A percentile compares a stretch with the other conserved stretches of the same genome.
Conservation (phyloP, 1,140 invertebrate species). For the Tetragnatha versicolor region DNA sequence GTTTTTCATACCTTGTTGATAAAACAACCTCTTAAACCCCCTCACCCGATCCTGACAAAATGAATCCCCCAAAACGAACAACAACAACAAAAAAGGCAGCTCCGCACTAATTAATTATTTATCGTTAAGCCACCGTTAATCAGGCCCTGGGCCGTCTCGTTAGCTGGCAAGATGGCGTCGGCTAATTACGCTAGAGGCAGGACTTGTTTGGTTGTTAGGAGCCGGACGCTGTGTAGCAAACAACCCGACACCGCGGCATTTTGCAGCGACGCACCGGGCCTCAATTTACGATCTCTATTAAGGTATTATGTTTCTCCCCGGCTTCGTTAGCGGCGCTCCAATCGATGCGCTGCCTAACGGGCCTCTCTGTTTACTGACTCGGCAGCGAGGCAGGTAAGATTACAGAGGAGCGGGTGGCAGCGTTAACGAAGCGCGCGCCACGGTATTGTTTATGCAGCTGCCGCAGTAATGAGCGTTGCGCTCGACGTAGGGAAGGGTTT, state of each 20-base stretch:
- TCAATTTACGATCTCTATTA: constrained; percentile 54
- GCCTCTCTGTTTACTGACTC: constrained; percentile 53
- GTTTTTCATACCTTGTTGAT: too few relatives aligned
- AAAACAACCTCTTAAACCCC: too few relatives aligned
- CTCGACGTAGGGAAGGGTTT: too few relatives aligned
- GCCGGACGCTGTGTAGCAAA: constrained; percentile 39
- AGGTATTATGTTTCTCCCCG: constrained; percentile 48
- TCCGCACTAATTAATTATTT: constrained; percentile 51
- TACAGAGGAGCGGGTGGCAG: constrained; percentile 14
- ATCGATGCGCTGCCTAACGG: constrained; percentile 24
- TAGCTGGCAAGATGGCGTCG: constrained; percentile 45
- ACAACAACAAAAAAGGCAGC: background rate
- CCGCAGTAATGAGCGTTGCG: constrained; percentile 10
- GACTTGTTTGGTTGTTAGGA: constrained; percentile 50
- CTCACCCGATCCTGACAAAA: too few relatives aligned
- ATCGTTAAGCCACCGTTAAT: constrained; percentile 29
- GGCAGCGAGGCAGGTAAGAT: constrained; percentile 45
- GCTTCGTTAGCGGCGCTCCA: constrained; percentile 41
- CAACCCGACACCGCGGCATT: constrained; percentile 50
- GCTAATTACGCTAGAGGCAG: constrained; percentile 18
- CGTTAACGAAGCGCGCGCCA: constrained; percentile 43
- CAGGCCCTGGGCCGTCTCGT: background rate
- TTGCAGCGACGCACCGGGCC: constrained; percentile 23
- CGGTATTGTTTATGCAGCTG: constrained; percentile 49
- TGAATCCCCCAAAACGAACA: background rate